Base-by-base conservation (phyloP, 2,797 vertebrate species). In the Phataginus tricuspis region DNA sequence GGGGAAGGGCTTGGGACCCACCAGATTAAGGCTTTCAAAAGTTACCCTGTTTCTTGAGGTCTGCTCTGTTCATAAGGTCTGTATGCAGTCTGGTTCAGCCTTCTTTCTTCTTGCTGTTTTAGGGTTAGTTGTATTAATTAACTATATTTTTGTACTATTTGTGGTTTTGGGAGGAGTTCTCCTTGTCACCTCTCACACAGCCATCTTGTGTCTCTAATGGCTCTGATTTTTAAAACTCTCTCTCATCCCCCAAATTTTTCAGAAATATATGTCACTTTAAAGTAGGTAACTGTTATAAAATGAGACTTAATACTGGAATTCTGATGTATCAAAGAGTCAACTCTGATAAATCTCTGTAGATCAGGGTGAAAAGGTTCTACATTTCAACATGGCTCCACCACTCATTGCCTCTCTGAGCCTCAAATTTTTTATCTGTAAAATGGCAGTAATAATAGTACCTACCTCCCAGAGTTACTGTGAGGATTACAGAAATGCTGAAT, bases 401-500 rank as follows among this genome's bases (percentile, higher is more conserved):
- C 14, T 77, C 34, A 59, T 34, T 45, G 74, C 27, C 13, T 89
- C 59, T 59, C 42, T 78, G 42, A 80, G 2, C 11, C 57, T 53
- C 37, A 25, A 45, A 49, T 90, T 74, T 27, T 90, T 69, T 79
- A 72, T 64, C 85, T 78, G 31, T 49, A 88, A 89, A 91, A 69
- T 82, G 61, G 31, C 75, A 90, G 25, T 66, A 74, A 59, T 78
- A 75, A 31, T 74, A 42, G 19, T 61, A 95, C 7, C 57, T 91
- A 31, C 57, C 14, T 79, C 27, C n/a, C 39, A 59, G 86, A 68
- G 42, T 72, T 74, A 92, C 86, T 45, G 31, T 86, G 49, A 79
- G 31, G 37, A 94, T 88, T 80, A 80, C 84, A 86, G 29, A 90
- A 89, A 93, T 71, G 42, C 29, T 84, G 64, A 74, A 1, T 88